Evolutionary conservation across 2,888 invertebrate genomes (phyloP).

Genomic region (Macaria notata): DNA sequence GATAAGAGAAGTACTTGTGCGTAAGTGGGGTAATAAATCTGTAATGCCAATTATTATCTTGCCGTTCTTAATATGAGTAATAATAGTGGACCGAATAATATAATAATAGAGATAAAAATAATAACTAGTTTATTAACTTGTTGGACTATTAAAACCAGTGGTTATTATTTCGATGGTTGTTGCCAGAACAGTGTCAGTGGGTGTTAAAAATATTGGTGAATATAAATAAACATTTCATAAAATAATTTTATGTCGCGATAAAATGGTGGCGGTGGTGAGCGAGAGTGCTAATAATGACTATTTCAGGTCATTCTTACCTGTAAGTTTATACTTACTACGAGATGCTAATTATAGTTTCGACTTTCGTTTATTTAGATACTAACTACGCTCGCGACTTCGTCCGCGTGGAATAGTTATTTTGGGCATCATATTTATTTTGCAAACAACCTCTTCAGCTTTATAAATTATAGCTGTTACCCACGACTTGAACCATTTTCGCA

Average conservation of each 20-base stretch:
- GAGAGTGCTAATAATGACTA: constrained; percentile 64
- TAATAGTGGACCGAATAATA: neutral
- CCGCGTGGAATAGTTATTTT: no score
- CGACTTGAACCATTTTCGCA: no score
- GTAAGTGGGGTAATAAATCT: no score
- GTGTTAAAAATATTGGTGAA: constrained; percentile 50
- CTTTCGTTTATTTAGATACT: no score
- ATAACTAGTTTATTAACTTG: constrained; percentile 14
- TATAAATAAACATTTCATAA: constrained; percentile 47
- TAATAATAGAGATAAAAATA: constrained; percentile 20
- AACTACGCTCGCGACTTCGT: no score
- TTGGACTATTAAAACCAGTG: constrained; percentile 26
- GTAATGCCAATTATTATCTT: no score
- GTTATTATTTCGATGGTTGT: constrained; percentile 30
- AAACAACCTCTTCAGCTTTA: no score
- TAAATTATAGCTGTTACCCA: no score
- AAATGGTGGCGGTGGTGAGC: constrained; percentile 64
- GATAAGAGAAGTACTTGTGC: no score
- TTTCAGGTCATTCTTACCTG: constrained; percentile 72
- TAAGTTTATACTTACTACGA: constrained; percentile 50
- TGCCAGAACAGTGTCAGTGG: constrained; percentile 53
- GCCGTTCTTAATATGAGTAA: no score
- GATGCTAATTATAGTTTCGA: no score
- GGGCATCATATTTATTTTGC: no score
- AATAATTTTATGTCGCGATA: constrained; percentile 43